These are phyloP conservation scores for Thermophis baileyi DNA, from an alignment of 2,113 vertebrate genomes.

Conservation along the genomic window DNA sequence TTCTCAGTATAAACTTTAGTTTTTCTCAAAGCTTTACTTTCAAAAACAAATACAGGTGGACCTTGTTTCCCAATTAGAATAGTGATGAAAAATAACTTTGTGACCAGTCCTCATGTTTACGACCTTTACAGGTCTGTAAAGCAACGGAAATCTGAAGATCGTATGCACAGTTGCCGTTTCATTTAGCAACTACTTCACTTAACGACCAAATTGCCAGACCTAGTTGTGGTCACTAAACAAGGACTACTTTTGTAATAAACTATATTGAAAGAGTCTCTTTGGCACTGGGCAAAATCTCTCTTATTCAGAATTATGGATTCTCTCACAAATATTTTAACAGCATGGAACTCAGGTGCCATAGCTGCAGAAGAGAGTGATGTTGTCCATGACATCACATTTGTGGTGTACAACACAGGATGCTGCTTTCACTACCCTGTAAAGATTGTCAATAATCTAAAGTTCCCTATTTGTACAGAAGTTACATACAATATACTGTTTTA, in stretches of 20 bases:
- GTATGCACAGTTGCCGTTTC: neutral
- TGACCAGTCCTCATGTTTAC: neutral
- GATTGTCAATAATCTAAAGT: neutral
- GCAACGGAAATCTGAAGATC: neutral
- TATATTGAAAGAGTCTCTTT: neutral
- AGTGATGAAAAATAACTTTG: neutral
- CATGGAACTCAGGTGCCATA: neutral
- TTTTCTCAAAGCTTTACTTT: neutral
- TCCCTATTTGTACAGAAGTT: neutral
- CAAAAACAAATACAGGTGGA: neutral
- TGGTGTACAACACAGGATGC: neutral
- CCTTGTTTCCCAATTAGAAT: neutral
- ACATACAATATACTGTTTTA: neutral
- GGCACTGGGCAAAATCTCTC: neutral
- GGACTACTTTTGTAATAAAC: neutral
- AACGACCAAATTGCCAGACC: neutral
- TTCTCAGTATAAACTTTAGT: neutral
- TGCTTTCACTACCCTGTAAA: neutral
- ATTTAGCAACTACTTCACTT: neutral
- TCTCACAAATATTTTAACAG: neutral
- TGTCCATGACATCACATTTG: neutral
- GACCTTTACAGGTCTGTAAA: neutral
- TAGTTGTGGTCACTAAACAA: neutral
- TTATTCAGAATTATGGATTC: neutral
- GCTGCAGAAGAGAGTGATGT: neutral